Evolutionary conservation across 2,888 invertebrate genomes (phyloP), one percentile per base, ranked within the genome.

Genomic region (Leptopilina myrica): DNA sequence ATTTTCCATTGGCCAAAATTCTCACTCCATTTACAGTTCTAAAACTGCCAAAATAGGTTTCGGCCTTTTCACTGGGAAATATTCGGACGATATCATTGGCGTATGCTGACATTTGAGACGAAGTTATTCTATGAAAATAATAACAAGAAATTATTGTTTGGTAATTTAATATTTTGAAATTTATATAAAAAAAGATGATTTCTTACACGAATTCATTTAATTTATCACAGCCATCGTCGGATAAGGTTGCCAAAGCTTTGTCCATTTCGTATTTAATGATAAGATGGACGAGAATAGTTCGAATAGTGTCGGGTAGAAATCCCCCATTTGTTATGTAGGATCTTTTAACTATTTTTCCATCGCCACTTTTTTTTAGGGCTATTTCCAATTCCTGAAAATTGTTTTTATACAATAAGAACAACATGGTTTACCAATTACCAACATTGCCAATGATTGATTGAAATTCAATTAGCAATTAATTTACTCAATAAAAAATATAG

Each of bases 11-110:
- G 11, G 76, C 67, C 11, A 49, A 69, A 12, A 78, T 76, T 56
- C 65, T 40, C 0, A 33, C 64, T 14, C 78, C 69, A n/a, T 78
- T 73, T 11, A 76, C 33, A 9, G 46, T 46, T 66, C 49, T 66
- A 76, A 78, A 80, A 8, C 78, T 66, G 0, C 59, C 26, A 20
- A 73, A 80, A 15, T 80, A 80, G 5, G 77, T 77, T 7, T 66
- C 73, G 5, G 64, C 53, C 5, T 53, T 76, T 64, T 80, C 78
- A 33, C 64, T 15, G 2, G 64, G 66, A 75, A 80, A 80, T 49
- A 75, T 7, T 40, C n/a, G 65, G 5, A 62, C 75, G 11, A 80
- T 79, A 33, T 78, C 69, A 26, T 76, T 66, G 11, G 80, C 77
- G 33, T 73, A 73, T 26, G 53, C 14, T 12, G 53, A 53, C 73